Evolutionary conservation across 2,797 vertebrate genomes (phyloP).

Genomic region (Pagetopsis macropterus): DNA sequence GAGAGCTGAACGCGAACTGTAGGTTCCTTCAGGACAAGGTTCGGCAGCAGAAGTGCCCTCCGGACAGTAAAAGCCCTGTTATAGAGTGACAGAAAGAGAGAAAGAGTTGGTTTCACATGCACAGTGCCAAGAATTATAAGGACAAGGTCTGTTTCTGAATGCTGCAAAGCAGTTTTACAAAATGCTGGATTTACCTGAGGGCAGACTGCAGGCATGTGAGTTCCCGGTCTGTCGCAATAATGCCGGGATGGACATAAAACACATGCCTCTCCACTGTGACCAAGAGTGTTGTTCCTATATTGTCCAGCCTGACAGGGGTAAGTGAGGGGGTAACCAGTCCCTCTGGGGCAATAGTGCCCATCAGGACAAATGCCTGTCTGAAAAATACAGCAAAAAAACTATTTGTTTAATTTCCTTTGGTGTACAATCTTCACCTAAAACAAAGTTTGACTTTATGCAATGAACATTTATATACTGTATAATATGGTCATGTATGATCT

Average conservation of each 20-base stretch:
- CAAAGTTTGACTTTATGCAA: not conserved
- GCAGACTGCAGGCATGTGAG: constrained; percentile 80
- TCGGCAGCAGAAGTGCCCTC: constrained; percentile 79
- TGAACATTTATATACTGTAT: not conserved
- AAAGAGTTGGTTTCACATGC: not conserved
- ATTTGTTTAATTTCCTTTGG: not conserved
- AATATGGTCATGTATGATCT: not conserved
- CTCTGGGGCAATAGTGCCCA: constrained; percentile 87
- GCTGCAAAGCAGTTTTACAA: not conserved
- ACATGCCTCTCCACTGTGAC: constrained; percentile 79
- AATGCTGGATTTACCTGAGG: constrained; percentile 77
- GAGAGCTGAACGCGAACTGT: constrained; percentile 76
- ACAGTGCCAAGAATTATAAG: not conserved
- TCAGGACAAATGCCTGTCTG: constrained; percentile 89
- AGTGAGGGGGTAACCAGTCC: constrained; percentile 87
- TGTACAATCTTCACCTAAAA: not conserved
- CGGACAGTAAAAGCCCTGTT: constrained; percentile 87
- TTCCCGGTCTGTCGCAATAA: constrained; percentile 84
- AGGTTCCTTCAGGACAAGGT: constrained; percentile 86
- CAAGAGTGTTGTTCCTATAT: constrained; percentile 85
- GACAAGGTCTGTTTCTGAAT: too few relatives aligned
- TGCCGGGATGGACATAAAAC: constrained; percentile 82
- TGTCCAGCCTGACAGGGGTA: constrained; percentile 86
- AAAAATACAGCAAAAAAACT: constrained; percentile 35
- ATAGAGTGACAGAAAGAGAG: not conserved